A percentile compares a stretch with the other conserved stretches of the same genome.
These are phyloP conservation scores for Pseudorectes ferrugineus DNA, from an alignment of 2,113 vertebrate genomes.

Conservation along the genomic window DNA sequence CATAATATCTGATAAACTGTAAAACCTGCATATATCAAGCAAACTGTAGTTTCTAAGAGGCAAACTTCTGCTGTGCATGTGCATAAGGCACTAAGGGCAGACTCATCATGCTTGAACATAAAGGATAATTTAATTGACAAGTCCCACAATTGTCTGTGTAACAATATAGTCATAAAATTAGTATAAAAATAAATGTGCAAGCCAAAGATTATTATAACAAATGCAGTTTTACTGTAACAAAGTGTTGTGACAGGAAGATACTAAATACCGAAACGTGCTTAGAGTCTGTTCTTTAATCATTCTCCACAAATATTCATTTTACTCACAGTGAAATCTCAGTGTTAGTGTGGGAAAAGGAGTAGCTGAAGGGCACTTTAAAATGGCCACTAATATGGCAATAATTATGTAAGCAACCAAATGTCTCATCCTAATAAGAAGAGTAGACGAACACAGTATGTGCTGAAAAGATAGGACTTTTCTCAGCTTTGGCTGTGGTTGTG, in stretches of 20 bases:
- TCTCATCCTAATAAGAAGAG: not conserved
- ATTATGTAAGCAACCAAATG: not conserved
- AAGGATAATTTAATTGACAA: constrained; percentile 49
- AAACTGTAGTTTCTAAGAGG: not conserved
- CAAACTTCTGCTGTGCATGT: not conserved
- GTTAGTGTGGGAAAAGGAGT: not conserved
- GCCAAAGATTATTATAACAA: constrained; percentile 17
- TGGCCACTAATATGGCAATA: not conserved
- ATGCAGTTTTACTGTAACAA: constrained; percentile 11
- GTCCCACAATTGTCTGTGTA: constrained; percentile 24
- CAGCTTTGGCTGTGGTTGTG: not conserved
- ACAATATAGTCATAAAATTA: constrained; percentile 44
- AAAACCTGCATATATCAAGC: not conserved
- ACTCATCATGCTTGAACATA: constrained; percentile 1
- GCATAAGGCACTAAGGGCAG: not conserved
- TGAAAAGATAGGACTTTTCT: not conserved
- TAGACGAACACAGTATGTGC: not conserved
- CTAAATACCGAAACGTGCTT: constrained; percentile 6
- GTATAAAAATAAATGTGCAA: constrained; percentile 43
- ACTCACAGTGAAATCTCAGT: not conserved
- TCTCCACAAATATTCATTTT: not conserved
- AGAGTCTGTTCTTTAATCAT: constrained; percentile 13
- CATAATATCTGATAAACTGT: constrained; percentile 20
- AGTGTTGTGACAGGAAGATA: not conserved
- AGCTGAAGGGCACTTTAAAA: constrained; percentile 11